Evolutionary conservation across 1,140 invertebrate genomes (phyloP).

Genomic region (Saccostrea echinata): DNA sequence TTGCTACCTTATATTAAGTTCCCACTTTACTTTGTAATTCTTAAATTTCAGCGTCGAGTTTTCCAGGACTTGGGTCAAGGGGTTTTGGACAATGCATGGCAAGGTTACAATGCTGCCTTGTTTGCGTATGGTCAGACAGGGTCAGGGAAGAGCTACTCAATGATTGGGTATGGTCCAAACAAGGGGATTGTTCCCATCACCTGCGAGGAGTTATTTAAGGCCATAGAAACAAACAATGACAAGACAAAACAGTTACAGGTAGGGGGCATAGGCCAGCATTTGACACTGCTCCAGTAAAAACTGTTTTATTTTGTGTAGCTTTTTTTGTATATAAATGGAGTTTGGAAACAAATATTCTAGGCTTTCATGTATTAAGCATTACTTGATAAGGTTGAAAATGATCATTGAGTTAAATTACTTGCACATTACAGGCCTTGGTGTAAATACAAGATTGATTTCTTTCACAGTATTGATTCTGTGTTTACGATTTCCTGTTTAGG

Average conservation of each 20-base stretch:
- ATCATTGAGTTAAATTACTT: background rate
- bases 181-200: slow-evolving; percentile 89
- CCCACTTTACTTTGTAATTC: too few species aligned
- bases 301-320: too few species aligned
- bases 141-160: slow-evolving; percentile 84
- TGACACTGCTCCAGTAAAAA: background rate
- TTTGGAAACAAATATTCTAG: too few species aligned
- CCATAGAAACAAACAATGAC: slow-evolving; percentile 66
- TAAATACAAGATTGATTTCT: background rate
- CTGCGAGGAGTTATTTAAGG: slow-evolving; percentile 79
- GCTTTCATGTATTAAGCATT: too few species aligned
- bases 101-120: slow-evolving; percentile 84
- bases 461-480: background rate
- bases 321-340: too few species aligned
- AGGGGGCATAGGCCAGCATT: slow-evolving; percentile 67
- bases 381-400: background rate
- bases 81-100: slow-evolving; percentile 84
- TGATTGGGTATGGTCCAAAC: slow-evolving; percentile 86
- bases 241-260: slow-evolving; percentile 75
- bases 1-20: too few species aligned
- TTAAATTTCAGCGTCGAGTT: slow-evolving; percentile 83
- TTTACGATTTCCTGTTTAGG: background rate
- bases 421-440: background rate
- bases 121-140: slow-evolving; percentile 86
- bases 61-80: slow-evolving; percentile 83